Percentiles rank a stretch among this genome's conserved stretches.
Evolutionary conservation across 2,888 invertebrate genomes (phyloP).

Genomic region (Aelia acuminata): DNA sequence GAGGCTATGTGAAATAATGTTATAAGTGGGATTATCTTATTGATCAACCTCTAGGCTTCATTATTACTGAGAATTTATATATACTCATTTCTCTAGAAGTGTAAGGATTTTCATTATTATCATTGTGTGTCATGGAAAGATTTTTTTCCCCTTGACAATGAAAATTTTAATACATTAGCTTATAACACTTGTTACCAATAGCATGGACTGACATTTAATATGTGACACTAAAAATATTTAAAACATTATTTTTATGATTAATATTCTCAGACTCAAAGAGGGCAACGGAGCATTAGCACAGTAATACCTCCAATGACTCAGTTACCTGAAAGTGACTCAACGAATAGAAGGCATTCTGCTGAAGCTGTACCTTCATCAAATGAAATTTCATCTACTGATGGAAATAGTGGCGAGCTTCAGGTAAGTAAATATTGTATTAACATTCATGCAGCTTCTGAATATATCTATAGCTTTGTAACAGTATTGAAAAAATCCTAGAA

Average conservation of each 20-base stretch:
- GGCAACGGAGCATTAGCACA: slow-evolving; percentile 66
- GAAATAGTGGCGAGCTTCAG: slow-evolving; percentile 53
- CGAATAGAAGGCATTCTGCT: slow-evolving; percentile 63
- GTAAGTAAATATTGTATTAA: slow-evolving; percentile 47
- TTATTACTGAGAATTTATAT: no score
- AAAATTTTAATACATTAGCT: no score
- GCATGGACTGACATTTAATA: background rate
- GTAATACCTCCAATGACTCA: slow-evolving; percentile 62
- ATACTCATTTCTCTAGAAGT: no score
- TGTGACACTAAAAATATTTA: background rate
- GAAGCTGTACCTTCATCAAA: slow-evolving; percentile 56
- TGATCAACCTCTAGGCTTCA: no score
- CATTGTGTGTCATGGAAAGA: no score
- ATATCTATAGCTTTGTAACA: background rate
- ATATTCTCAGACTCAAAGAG: slow-evolving; percentile 61
- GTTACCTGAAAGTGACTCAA: slow-evolving; percentile 56
- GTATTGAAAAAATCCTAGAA: no score
- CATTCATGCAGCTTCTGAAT: background rate
- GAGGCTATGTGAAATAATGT: no score
- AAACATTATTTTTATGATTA: slow-evolving; percentile 27
- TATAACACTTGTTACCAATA: background rate
- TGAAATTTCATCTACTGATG: slow-evolving; percentile 59
- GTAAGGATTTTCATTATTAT: no score
- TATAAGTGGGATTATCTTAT: no score
- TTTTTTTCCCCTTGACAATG: no score